phyloP scores from a whole-genome alignment of 30 jellyfish, hydroid and myxozoan species.

The Cassiopea xamachana region DNA sequence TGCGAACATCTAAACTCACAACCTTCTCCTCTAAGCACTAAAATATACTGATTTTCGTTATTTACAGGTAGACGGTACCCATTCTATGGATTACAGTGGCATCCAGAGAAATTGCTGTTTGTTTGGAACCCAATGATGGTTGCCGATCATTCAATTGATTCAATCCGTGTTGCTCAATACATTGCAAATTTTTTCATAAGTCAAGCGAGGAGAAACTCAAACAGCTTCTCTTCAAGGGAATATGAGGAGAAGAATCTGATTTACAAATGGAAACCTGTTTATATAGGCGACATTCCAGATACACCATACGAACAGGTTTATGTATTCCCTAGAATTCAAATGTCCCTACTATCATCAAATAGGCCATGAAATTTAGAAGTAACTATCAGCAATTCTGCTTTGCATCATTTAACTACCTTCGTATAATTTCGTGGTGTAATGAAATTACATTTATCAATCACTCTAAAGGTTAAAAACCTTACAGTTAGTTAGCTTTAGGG shows the following conservation, averaged over 20 bases:
- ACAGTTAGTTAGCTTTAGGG: too few species aligned
- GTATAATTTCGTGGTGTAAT: too few species aligned
- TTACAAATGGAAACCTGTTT: conserved; percentile 68
- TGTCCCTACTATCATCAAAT: neutral
- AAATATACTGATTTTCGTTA: too few species aligned
- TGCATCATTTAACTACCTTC: too few species aligned
- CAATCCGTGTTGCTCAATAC: conserved; percentile 90
- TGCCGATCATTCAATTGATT: conserved; percentile 81
- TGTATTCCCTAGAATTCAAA: conserved; percentile 41
- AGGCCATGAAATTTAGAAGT: neutral
- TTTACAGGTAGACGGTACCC: conserved; percentile 82
- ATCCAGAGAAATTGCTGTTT: conserved; percentile 88
- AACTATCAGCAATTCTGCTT: too few species aligned
- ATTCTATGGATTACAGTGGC: conserved; percentile 96
- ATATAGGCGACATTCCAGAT: conserved; percentile 87
- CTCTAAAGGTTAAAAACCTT: too few species aligned
- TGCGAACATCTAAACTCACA: too few species aligned
- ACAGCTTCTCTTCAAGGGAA: conserved; percentile 69
- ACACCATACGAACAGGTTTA: conserved; percentile 95
- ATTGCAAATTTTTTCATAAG: conserved; percentile 78
- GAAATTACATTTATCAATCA: too few species aligned
- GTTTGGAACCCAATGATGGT: conserved; percentile 85
- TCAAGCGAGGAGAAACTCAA: conserved; percentile 83
- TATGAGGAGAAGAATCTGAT: conserved; percentile 70
- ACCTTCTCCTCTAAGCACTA: too few species aligned